Evolutionary conservation across 2,888 invertebrate genomes (phyloP).

Genomic region (Drosophila affinis): DNA sequence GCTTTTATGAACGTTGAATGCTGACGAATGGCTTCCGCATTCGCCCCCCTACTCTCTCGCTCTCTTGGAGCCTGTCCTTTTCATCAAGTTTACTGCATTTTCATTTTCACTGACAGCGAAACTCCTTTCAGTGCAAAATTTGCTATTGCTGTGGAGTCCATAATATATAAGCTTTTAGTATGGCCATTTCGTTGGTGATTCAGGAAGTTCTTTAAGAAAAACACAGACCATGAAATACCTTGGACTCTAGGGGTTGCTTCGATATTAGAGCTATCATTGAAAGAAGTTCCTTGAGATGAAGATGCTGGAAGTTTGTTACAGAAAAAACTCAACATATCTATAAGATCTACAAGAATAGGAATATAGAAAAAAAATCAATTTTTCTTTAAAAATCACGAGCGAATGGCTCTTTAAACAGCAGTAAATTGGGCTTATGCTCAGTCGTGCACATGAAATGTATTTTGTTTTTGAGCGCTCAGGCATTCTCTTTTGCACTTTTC

Average conservation of each 20-base stretch:
- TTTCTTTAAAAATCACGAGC: too few species aligned
- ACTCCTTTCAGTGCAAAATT: slow-evolving; percentile 32
- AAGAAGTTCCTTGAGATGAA: neutral
- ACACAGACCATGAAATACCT: neutral
- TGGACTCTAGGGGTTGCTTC: neutral
- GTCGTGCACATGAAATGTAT: too few species aligned
- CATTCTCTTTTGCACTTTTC: too few species aligned
- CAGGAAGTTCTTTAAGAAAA: slow-evolving; percentile 14
- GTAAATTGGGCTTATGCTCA: too few species aligned
- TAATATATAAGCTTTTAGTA: slow-evolving; percentile 43
- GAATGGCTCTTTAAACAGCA: too few species aligned
- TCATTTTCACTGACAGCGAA: slow-evolving; percentile 22
- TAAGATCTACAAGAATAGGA: too few species aligned
- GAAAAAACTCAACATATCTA: too few species aligned
- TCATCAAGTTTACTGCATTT: slow-evolving; percentile 48
- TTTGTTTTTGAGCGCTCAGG: too few species aligned
- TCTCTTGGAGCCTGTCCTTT: slow-evolving; percentile 36
- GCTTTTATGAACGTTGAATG: slow-evolving; percentile 59
- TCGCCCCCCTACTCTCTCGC: slow-evolving; percentile 19
- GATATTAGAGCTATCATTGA: neutral
- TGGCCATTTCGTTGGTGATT: slow-evolving; percentile 45
- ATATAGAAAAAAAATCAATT: too few species aligned
- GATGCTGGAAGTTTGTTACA: too few species aligned
- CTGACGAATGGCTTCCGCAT: slow-evolving; percentile 71
- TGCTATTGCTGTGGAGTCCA: slow-evolving; percentile 39